Evolutionary conservation across 1,140 invertebrate species (phyloP), one percentile per base, ranked within the genome.

Genomic region (Lepidurus couesii): DNA sequence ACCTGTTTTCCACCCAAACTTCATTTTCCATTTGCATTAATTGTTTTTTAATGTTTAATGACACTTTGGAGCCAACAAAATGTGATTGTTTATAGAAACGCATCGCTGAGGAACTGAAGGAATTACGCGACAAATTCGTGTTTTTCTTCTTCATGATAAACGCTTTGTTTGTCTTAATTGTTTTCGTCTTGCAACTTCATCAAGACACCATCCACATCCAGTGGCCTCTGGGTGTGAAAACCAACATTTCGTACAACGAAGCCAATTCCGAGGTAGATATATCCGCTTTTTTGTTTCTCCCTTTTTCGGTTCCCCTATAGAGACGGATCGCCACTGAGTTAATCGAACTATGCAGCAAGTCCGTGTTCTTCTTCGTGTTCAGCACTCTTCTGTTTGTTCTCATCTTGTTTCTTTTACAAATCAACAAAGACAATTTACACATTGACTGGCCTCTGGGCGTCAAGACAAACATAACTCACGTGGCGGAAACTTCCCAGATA

Each of bases 301-400:
- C 13, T 78, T 16, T 81, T 65, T 81, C 34, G 34, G 34, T 34
- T 81, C 76, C 75, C 78, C 75, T 89, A 87, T 90, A 97, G 92
- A 92, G 90, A 84, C 89, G 93, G 83, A 92, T 97, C 82, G 92
- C 93, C 83, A 87, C 88, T 82, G 95, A 97, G 86, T 89, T 98
- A 85, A 91, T 93, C 84, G 95, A 96, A 83, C 90, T 98, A 82
- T 89, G 96, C 82, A 98, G 98, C 90, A 97, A 97, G 87, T 93
- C 95, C 82, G 95, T 97, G 80, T 98, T 98, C 86, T 95, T 95
- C 91, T 94, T 98, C 88, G 98, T 99, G 95, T 93, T 98, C 88
- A 99, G 99, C 90, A 94, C 96, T 86, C 91, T 99, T 86, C 91
- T 99, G 83, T 99, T 98, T 90, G 95, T 98, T 85, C 91, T 99